Evolutionary conservation across 2,113 vertebrate species (phyloP).

Genomic region (Paramormyrops kingsleyae): DNA sequence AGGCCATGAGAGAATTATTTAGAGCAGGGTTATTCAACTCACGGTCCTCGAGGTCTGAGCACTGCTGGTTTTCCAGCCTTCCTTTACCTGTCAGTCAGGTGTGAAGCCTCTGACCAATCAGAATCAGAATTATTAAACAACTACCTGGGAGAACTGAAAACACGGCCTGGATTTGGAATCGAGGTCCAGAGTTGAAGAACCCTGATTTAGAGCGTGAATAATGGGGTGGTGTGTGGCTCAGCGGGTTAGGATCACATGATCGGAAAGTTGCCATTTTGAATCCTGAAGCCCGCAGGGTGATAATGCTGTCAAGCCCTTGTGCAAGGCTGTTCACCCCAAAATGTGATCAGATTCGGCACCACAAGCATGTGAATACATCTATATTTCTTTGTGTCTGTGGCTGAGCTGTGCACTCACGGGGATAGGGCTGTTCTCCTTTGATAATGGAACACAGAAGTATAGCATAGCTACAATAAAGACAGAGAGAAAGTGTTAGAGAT

Average conservation of each 20-base stretch:
- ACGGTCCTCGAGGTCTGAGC: no score
- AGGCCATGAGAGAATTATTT: neutral
- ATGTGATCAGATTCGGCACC: neutral
- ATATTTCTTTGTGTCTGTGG: neutral
- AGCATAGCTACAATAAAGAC: conserved; percentile 45
- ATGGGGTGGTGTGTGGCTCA: neutral
- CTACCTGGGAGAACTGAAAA: no score
- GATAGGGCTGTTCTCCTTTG: conserved; percentile 52
- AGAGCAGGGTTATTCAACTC: no score
- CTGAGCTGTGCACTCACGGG: conserved; percentile 34
- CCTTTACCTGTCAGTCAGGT: no score
- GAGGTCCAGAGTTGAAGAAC: no score
- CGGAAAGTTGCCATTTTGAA: neutral
- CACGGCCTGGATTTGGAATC: no score
- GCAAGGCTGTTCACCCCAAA: neutral
- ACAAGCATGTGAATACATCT: neutral
- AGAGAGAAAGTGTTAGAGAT: neutral
- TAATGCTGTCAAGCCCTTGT: neutral
- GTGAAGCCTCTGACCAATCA: no score
- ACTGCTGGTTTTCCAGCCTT: no score
- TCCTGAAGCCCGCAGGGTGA: neutral
- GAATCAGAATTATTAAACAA: no score
- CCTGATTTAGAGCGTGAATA: neutral
- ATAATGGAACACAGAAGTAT: conserved; percentile 60
- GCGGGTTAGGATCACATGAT: neutral